A percentile compares a stretch with the other conserved stretches of the same genome.
Conservation (phyloP, 2,113 vertebrate species). For the Gymnarchus niloticus region DNA sequence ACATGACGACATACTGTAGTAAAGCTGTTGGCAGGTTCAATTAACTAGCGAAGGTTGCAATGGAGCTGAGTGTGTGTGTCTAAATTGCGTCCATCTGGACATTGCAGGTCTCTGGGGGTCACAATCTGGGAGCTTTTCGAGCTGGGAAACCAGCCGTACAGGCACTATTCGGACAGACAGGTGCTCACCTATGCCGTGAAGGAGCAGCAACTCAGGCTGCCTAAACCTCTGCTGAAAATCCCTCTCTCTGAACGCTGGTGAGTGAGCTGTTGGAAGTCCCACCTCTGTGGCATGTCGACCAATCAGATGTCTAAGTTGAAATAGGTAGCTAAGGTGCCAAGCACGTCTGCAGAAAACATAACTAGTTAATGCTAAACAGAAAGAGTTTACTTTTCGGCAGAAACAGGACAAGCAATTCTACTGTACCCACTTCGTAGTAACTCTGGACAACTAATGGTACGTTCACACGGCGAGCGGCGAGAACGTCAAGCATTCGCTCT, state of each 20-base stretch:
- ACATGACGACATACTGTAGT: neutral
- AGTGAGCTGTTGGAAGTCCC: slow-evolving; percentile 44
- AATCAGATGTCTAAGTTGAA: neutral
- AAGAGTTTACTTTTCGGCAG: neutral
- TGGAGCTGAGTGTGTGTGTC: neutral
- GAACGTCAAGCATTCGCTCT: no score
- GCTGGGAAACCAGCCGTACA: slow-evolving; percentile 85
- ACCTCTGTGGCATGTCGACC: slow-evolving; percentile 14
- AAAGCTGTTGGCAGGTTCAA: neutral
- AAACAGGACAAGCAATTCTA: neutral
- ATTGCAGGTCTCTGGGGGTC: slow-evolving; percentile 83
- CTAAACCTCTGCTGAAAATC: slow-evolving; percentile 81
- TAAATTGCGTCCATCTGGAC: neutral
- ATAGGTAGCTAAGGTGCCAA: neutral
- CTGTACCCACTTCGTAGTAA: neutral
- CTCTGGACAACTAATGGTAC: neutral
- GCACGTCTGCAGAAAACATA: no score
- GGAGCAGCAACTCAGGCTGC: slow-evolving; percentile 92
- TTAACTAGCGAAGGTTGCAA: neutral
- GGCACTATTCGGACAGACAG: slow-evolving; percentile 85
- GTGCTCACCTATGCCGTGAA: slow-evolving; percentile 89
- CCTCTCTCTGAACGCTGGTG: slow-evolving; percentile 88
- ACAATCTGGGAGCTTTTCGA: slow-evolving; percentile 95
- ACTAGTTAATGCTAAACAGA: no score
- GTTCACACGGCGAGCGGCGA: no score